Base-by-base conservation (phyloP, 1,140 invertebrate species). In the Euschistus heros region DNA sequence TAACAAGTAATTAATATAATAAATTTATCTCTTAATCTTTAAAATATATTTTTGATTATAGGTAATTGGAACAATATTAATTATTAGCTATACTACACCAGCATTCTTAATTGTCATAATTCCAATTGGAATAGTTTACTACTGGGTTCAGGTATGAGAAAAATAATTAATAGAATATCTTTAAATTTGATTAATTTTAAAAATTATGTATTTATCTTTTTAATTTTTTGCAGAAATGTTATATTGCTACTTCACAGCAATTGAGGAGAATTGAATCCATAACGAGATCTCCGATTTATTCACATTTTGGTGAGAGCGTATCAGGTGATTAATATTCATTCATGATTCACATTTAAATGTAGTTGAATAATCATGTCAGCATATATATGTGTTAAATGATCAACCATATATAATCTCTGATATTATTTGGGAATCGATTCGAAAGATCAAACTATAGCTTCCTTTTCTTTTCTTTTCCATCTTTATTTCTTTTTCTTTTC, bases 201-300 rank as follows among this genome's bases (percentile, higher is more conserved):
- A 8, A 15, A 26, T 24, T 18, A 4, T 15, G 1, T 44, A 24
- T 27, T n/a, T 52, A 1, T 55, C 5, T 52, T 26, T 65, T 37
- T 0, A 46, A 61, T 65, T 66, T 33, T 10, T 63, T 62, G n/a
- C 71, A 85, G 80, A 77, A 77, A 67, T 81, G 84, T 67, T 86
- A 84, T 72, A 77, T 87, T 7, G 67, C 71, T 22, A 81, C 84
- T 10, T 84, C 83, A 13, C 72, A 84, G 44, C 85, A 88, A 70
- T 69, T 87, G 62, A 84, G 83, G 70, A 73, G 85, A 22, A 66
- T 87, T 2, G 83, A 87, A 70, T 85, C 85, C 0, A 77, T 82
- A 0, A 79, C 79, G 33, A 73, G 82, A 26, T 86, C 84, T 5
- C 85, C 85, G 14, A 84, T 87, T 60, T 87, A 84, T 72, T 82